Evolutionary conservation across 2,797 vertebrate species (phyloP).

Genomic region (Pseudochaenichthys georgianus): DNA sequence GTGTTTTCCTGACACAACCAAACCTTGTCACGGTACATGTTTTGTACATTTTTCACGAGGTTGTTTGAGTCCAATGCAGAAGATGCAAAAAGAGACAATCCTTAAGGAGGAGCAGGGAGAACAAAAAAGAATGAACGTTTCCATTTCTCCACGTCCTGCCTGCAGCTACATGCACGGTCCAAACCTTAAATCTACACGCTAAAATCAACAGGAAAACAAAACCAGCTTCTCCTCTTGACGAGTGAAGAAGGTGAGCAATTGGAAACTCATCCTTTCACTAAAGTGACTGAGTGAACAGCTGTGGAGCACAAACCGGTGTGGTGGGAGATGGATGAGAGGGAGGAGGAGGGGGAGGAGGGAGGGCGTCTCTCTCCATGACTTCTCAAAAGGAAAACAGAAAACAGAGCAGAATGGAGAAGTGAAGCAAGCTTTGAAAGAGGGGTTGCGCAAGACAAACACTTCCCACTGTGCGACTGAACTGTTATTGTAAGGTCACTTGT

Average conservation of each 20-base stretch:
- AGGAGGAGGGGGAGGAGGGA: neutral
- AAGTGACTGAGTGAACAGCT: conserved; percentile 78
- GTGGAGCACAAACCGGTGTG: conserved; percentile 44
- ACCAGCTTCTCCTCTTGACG: conserved; percentile 42
- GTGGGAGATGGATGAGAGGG: neutral
- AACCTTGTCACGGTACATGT: conserved; percentile 16
- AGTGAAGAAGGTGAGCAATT: conserved; percentile 44
- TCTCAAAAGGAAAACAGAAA: conserved; percentile 67
- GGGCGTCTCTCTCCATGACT: conserved; percentile 31
- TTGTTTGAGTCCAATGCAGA: neutral
- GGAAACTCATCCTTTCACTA: conserved; percentile 78
- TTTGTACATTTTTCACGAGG: conserved; percentile 10
- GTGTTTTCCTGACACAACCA: conserved; percentile 31
- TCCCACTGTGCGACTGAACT: conserved; percentile 78
- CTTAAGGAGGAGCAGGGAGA: neutral
- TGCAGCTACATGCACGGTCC: conserved; percentile 42
- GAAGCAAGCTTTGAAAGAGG: conserved; percentile 61
- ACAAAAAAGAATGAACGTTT: conserved; percentile 13
- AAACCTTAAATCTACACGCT: conserved; percentile 66
- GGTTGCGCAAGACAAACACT: conserved; percentile 77
- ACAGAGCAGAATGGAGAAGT: conserved; percentile 43
- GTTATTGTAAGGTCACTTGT: conserved; percentile 80
- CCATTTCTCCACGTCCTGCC: conserved; percentile 10
- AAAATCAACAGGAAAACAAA: conserved; percentile 61
- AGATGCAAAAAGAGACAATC: neutral